Percentiles rank a stretch among this genome's conserved stretches.
phyloP scores from a whole-genome alignment of 2,888 invertebrate genomes.

The Aethes cnicana region DNA sequence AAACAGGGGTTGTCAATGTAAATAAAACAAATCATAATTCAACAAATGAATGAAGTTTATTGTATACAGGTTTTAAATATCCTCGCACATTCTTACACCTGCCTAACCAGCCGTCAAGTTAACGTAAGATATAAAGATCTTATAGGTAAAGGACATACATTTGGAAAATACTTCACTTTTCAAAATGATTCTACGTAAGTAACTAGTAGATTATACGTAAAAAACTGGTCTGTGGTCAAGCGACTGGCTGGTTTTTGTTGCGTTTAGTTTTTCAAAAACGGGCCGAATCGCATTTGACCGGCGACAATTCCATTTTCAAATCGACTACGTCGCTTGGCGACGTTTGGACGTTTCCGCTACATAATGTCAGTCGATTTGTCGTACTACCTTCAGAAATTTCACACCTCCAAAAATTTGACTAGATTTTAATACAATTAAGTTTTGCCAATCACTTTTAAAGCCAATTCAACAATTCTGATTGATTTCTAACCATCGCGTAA shows the following conservation, averaged over 20 bases:
- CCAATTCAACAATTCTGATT: slow-evolving; percentile 56
- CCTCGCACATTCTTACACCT: slow-evolving; percentile 76
- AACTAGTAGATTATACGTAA: slow-evolving; percentile 68
- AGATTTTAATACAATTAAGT: slow-evolving; percentile 72
- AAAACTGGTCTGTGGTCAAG: slow-evolving; percentile 42
- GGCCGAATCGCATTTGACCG: slow-evolving; percentile 37
- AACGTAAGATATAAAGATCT: slow-evolving; percentile 79
- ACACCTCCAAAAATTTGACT: slow-evolving; percentile 74
- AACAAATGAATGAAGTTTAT: slow-evolving; percentile 83
- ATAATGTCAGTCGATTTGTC: slow-evolving; percentile 74
- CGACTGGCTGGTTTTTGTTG: slow-evolving; percentile 5
- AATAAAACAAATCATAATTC: slow-evolving; percentile 72
- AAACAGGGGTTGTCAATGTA: slow-evolving; percentile 30
- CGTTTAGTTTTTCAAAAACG: too few relatives aligned
- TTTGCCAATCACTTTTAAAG: slow-evolving; percentile 65
- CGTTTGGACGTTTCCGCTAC: slow-evolving; percentile 67
- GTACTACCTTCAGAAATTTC: slow-evolving; percentile 56
- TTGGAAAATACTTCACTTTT: slow-evolving; percentile 66
- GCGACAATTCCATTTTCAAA: slow-evolving; percentile 79
- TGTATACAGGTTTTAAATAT: slow-evolving; percentile 83
- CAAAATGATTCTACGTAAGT: slow-evolving; percentile 62
- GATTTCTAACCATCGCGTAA: slow-evolving; percentile 59
- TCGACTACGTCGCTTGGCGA: slow-evolving; percentile 74
- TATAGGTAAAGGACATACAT: slow-evolving; percentile 75
- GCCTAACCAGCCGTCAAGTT: slow-evolving; percentile 75